These are phyloP conservation scores for Calephelis perditalis DNA, from an alignment of 2,888 invertebrate species.

Conservation along the genomic window DNA sequence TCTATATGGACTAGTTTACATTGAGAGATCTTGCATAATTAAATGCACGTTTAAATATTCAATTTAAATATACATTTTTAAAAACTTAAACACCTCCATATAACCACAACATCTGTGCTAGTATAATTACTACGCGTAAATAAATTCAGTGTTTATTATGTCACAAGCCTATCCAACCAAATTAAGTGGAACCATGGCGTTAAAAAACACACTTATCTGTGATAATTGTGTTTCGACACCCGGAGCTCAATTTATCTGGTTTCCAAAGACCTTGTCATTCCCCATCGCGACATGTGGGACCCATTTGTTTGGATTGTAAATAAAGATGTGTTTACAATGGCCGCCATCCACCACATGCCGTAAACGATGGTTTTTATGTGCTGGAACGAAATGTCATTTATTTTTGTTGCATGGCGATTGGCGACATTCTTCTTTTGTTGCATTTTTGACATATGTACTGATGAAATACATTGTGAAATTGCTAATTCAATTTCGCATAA, in stretches of 20 bases:
- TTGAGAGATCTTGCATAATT: too few species aligned
- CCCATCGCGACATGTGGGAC: constrained; percentile 63
- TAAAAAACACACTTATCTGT: neutral
- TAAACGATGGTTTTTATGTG: constrained; percentile 14
- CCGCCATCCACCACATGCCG: constrained; percentile 47
- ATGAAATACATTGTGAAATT: too few species aligned
- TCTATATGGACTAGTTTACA: too few species aligned
- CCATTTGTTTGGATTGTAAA: constrained; percentile 68
- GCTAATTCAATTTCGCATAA: too few species aligned
- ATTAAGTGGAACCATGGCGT: constrained; percentile 8
- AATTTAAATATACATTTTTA: constrained; percentile 1
- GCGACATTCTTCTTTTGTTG: neutral
- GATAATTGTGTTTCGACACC: neutral
- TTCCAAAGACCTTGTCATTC: constrained; percentile 61
- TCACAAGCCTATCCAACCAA: constrained; percentile 41
- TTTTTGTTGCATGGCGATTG: neutral
- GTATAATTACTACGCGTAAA: constrained; percentile 63
- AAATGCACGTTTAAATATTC: neutral
- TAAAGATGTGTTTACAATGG: constrained; percentile 54
- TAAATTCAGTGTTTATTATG: constrained; percentile 68
- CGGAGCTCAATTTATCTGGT: constrained; percentile 32
- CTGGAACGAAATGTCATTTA: constrained; percentile 4
- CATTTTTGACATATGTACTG: neutral
- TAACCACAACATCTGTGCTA: constrained; percentile 53
- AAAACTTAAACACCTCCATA: constrained; percentile 24